Evolutionary conservation across 2,888 invertebrate genomes (phyloP).

Genomic region (Papilio elwesi): DNA sequence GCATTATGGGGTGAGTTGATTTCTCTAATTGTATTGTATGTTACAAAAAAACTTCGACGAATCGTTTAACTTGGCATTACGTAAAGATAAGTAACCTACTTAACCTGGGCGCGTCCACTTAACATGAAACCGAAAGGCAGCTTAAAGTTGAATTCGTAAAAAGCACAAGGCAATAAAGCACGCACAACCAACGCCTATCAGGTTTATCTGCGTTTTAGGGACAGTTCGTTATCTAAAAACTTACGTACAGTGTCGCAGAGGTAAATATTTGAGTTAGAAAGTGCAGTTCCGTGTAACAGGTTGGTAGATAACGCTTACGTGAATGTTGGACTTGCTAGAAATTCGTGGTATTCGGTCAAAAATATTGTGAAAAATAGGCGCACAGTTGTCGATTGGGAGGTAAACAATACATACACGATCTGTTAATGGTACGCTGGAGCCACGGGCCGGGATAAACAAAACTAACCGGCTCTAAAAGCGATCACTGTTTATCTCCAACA

Average conservation of each 20-base stretch:
- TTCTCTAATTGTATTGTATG: background rate
- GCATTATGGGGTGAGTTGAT: background rate
- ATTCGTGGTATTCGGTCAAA: conserved; percentile 63
- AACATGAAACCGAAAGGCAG: conserved; percentile 61
- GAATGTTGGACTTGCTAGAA: conserved; percentile 69
- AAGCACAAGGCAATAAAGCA: conserved; percentile 61
- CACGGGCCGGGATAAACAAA: conserved; percentile 37
- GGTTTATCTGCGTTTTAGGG: conserved; percentile 70
- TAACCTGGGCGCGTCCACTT: conserved; percentile 57
- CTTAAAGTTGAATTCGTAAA: conserved; percentile 73
- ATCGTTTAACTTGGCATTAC: conserved; percentile 3
- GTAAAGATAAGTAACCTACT: conserved; percentile 24
- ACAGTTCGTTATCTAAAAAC: conserved; percentile 78
- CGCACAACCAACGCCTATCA: conserved; percentile 60
- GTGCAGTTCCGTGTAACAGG: conserved; percentile 81
- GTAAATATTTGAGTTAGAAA: conserved; percentile 82
- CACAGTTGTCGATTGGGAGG: conserved; percentile 59
- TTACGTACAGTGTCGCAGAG: conserved; percentile 67
- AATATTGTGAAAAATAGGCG: conserved; percentile 41
- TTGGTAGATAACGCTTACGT: conserved; percentile 71
- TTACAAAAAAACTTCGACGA: background rate
- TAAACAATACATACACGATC: conserved; percentile 55
- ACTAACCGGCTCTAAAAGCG: conserved; percentile 39
- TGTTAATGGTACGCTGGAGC: conserved; percentile 37
- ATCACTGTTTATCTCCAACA: conserved; percentile 43